Evolutionary conservation across 2,888 invertebrate species (phyloP), one percentile per base, ranked within the genome.

Genomic region (Tipula helvola): DNA sequence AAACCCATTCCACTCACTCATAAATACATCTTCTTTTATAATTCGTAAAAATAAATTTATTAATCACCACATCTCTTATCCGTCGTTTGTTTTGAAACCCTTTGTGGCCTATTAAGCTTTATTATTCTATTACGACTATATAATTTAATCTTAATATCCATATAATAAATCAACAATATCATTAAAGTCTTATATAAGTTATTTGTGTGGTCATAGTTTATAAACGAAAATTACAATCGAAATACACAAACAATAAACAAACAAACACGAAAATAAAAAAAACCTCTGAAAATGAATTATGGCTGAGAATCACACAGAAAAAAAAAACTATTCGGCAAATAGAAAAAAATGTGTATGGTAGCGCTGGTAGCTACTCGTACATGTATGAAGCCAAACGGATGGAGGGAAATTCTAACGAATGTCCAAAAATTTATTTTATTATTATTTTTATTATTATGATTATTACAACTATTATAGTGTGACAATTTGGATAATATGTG

Each of bases 401-500:
- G 71, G 12, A 28, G 71, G 71, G 10, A 71, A 71, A 71, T 71
- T 71, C 71, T 18, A 71, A 71, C 71, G 71, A 71, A 71, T 71
- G 71, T 71, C 71, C 71, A 28, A 71, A 71, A 71, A 71, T 71
- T 71, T 71, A 71, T 71, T 71, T 71, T 71, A 71, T 71, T 57
- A 57, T 57, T 57, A 57, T 57, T 57, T 57, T 57, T 57, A 57
- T 57, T 71, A 28, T 71, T 71, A 71, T 71, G 71, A 71, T 71
- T 71, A 71, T 71, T 71, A 71, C 71, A 71, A 71, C 71, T 71
- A 71, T 71, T 71, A 71, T 71, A 71, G 71, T 71, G 71, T 71
- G 71, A 71, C 71, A 71, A 71, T 71, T 71, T 71, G 18, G 28
- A 71, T 71, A 71, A 71, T 71, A 71, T 71, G 71, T 71, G 71